phyloP scores from a whole-genome alignment of 2,113 vertebrate genomes.

The Gymnarchus niloticus region DNA sequence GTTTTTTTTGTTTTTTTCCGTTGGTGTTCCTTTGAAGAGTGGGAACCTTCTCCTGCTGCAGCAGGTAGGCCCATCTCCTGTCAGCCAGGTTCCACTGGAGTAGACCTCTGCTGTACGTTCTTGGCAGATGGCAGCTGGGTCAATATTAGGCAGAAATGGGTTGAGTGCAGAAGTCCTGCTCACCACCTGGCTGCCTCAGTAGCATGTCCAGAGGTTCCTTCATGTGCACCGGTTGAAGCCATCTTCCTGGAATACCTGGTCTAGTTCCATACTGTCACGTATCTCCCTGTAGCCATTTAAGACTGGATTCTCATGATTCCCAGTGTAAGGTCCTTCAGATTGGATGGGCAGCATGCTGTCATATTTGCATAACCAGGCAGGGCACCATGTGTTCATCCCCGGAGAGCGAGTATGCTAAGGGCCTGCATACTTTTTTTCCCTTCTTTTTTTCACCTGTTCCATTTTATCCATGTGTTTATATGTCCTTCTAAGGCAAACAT shows the following conservation, averaged over 20 bases:
- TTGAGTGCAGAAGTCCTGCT: background rate
- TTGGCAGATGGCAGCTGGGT: too few relatives aligned
- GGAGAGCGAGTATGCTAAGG: background rate
- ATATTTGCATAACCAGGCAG: background rate
- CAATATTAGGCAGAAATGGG: too few relatives aligned
- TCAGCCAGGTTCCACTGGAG: background rate
- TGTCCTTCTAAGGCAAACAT: background rate
- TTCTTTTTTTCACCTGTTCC: background rate
- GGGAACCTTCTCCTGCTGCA: conserved; percentile 30
- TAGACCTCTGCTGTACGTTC: background rate
- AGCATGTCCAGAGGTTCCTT: background rate
- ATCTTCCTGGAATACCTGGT: background rate
- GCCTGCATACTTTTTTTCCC: background rate
- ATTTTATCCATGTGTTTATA: background rate
- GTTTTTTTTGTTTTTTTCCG: too few relatives aligned
- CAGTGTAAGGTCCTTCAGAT: background rate
- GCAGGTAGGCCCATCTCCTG: background rate
- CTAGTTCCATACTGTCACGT: background rate
- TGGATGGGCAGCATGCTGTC: background rate
- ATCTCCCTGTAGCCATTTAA: background rate
- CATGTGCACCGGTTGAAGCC: background rate
- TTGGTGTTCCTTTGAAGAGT: conserved; percentile 22
- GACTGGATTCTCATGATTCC: background rate
- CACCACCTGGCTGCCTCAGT: background rate
- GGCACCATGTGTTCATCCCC: background rate